These are phyloP conservation scores for Thera britannica DNA, from an alignment of 2,888 invertebrate genomes.

Conservation along the genomic window DNA sequence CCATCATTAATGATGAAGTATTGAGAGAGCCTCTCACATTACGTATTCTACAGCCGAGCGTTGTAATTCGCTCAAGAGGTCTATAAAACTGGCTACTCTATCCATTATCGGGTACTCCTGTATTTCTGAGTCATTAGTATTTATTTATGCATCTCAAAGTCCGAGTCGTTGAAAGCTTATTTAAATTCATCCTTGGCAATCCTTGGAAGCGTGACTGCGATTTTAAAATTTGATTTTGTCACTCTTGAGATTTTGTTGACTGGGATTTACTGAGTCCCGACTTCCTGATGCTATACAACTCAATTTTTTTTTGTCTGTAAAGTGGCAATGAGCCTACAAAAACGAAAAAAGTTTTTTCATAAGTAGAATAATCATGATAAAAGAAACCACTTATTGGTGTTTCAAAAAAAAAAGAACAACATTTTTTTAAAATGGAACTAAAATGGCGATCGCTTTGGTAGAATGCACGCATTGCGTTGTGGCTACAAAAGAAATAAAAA, in stretches of 20 bases:
- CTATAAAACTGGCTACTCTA: conserved; percentile 50
- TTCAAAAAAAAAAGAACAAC: no score
- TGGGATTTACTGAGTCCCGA: not conserved
- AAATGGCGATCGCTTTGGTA: no score
- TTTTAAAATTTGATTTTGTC: conserved; percentile 67
- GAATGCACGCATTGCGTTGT: no score
- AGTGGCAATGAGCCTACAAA: not conserved
- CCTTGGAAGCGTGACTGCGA: conserved; percentile 65
- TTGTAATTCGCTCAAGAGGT: conserved; percentile 49
- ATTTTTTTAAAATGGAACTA: no score
- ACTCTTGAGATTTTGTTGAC: conserved; percentile 58
- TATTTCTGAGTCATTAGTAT: conserved; percentile 73
- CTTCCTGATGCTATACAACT: not conserved
- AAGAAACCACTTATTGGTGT: no score
- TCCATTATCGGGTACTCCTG: conserved; percentile 70
- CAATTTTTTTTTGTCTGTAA: no score
- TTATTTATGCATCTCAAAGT: conserved; percentile 77
- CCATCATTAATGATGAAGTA: conserved; percentile 1
- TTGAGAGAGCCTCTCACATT: conserved; percentile 9
- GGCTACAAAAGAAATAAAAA: no score
- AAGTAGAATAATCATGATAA: not conserved
- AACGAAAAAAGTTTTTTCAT: no score
- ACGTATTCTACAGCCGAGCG: conserved; percentile 17
- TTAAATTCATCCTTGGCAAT: conserved; percentile 77
- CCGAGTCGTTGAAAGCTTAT: conserved; percentile 74